Base-by-base conservation (phyloP, 2,888 invertebrate genomes). In the Pollenia griseotomentosa region DNA sequence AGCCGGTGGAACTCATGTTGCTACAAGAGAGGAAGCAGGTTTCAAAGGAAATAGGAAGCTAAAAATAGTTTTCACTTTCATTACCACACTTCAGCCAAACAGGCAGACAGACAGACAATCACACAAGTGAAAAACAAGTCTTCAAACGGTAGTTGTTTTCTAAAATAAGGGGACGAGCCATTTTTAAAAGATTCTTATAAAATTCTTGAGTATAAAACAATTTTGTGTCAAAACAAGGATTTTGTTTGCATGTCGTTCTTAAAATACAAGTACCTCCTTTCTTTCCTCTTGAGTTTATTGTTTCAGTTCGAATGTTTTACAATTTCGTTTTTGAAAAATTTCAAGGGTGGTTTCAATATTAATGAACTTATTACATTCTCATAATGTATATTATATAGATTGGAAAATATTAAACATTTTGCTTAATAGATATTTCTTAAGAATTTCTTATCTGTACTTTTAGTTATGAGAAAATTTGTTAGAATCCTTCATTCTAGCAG, bases 11-110 rank as follows among this genome's bases (percentile, higher is more conserved):
- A n/a, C 61, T 70, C 42, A 40, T 48, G 75, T 75, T 75, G 63
- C 8, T 40, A 55, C 57, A 33, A 23, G 12, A 9, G 2, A 11
- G 68, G 16, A 48, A 68, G 55, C 85, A 80, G 85, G 68, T 80
- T 80, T 19, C 63, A 73, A 70, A 81, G 81, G 77, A 82, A 85
- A 75, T 63, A 66, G 48, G 16, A 63, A 71, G 71, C 65, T 82
- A 85, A 77, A 81, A 77, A 81, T 85, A 85, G 71, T 71, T 77
- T 85, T 85, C 71, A 82, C 85, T 82, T 85, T 81, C 75, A 63
- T 48, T 85, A 33, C 23, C 53, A 55, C 65, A 73, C 23, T 63
- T n/a, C 40, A 11, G 14, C 14, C 66, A 57, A 9, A 33, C 23
- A 61, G 48, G 10, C 19, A 7, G 12, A 11, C 16, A 40, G 16